A percentile compares a stretch with the other conserved stretches of the same genome.
phyloP scores from a whole-genome alignment of 2,113 vertebrate species.

The Rattus norvegicus region GRCr8 NC_086023.1:63715001-63715500 shows the following conservation, averaged over 20 bases:
- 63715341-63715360: neutral
- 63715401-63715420: neutral
- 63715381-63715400: neutral
- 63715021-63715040: neutral
- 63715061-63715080: neutral
- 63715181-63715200: neutral
- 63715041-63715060: neutral
- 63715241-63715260: neutral
- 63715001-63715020: neutral
- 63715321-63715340: neutral
- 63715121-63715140: neutral
- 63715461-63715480: neutral
- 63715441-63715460: constrained; percentile 13
- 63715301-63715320: neutral
- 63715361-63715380: neutral
- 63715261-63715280: neutral
- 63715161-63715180: neutral
- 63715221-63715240: neutral
- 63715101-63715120: neutral
- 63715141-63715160: constrained; percentile 40
- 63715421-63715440: neutral
- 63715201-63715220: neutral
- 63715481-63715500: neutral
- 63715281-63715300: neutral
- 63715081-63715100: neutral